These are phyloP conservation scores for Sinosuthora webbiana DNA, from an alignment of 2,113 vertebrate species.

Conservation along the genomic window DNA sequence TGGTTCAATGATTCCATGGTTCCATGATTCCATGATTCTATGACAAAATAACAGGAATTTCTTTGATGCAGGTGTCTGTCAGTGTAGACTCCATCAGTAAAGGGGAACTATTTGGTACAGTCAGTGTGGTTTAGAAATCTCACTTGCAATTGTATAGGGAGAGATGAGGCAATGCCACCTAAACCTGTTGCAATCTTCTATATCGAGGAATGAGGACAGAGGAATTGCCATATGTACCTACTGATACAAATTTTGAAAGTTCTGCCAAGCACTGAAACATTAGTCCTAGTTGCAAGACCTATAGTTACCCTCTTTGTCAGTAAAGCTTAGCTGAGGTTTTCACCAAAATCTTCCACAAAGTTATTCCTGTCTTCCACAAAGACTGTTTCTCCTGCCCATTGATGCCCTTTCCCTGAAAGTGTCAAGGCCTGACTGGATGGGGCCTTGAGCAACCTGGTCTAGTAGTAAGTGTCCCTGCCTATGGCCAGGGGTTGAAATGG, in stretches of 20 bases:
- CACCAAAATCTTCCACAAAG: background rate
- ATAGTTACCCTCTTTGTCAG: rapidly evolving
- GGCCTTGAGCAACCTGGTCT: background rate
- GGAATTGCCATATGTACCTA: rapidly evolving
- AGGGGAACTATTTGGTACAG: rapidly evolving
- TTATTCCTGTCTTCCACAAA: background rate
- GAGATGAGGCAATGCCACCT: background rate
- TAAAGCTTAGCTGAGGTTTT: background rate
- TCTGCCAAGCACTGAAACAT: background rate
- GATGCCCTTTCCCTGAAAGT: background rate
- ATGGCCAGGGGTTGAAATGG: background rate
- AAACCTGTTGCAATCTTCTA: no score
- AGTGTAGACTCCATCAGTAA: background rate
- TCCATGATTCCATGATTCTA: no score
- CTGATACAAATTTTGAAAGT: background rate
- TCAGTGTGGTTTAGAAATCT: background rate
- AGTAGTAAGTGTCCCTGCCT: no score
- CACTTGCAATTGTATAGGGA: background rate
- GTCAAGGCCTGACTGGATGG: background rate
- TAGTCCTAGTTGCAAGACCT: background rate
- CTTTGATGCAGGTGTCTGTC: background rate
- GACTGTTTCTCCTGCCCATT: rapidly evolving
- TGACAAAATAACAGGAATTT: background rate
- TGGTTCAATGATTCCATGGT: no score
- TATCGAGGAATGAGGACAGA: background rate